Evolutionary conservation across 64 coral and sea anemone species (phyloP), one percentile per base, ranked within the genome.

Genomic region (Trachythela sp.): DNA sequence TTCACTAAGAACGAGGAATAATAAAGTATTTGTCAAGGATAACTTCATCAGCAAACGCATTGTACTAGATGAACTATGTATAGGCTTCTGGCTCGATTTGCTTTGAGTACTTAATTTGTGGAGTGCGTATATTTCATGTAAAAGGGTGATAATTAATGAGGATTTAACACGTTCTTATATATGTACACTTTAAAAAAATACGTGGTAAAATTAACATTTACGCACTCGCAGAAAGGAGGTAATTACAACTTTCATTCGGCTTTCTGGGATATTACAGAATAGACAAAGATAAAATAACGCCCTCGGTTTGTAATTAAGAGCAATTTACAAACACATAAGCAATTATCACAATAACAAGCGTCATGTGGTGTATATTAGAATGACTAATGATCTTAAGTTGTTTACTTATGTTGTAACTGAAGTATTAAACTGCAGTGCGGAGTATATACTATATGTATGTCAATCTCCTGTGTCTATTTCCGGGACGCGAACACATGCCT

Each of bases 261-360:
- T 27, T 64, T 64, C 24, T 26, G 0, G 56, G 24, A 64, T 64
- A 2, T 27, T 8, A 64, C 20, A 18, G 22, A 22, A 64, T 8
- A 64, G 56, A 64, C 56, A 64, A 64, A 64, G 56, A 64, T 18
- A 64, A 24, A 64, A 64, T 64, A 64, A 64, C 56, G 56, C 56
- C 56, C 56, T 64, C 56, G 56, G 20, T 59, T 64, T 64, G 56
- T n/a, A 64, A 64, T 64, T 64, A 24, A 45, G 42, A 45, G 42
- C 42, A 45, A 64, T 64, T 64, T 64, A 6, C 18, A 8, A 27
- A 64, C 20, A 64, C 56, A 64, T 18, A 27, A 24, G 20, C 56
- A 45, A 45, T 45, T 45, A 45, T 45, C 42, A 11, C 42, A 45
- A 64, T 64, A 64, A 64, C 56, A 64, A 64, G 15, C 26, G 56